Base-by-base conservation (phyloP, 1,140 invertebrate genomes). In the Microplitis demolitor region DNA sequence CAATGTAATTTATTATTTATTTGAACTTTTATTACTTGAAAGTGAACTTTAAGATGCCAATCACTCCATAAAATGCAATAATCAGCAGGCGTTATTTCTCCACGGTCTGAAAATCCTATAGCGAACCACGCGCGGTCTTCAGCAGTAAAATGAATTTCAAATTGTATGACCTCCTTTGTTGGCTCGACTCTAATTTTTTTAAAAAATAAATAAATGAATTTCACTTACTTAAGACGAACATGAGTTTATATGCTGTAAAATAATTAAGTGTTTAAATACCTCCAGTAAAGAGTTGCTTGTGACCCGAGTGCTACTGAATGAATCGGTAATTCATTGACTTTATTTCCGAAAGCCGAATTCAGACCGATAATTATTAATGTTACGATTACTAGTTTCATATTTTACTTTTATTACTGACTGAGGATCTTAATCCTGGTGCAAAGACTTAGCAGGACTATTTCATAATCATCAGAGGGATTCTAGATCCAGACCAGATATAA, bases 21-120 rank as follows among this genome's bases (percentile, higher is more conserved):
- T 66, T 31, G 62, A 70, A 45, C 72, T 39, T 31, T n/a, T 34
- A 13, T 69, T 81, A 94, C 94, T 89, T 94, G 89, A 78, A 94
- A 89, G 76, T 91, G 88, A 63, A 90, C 85, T 72, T 85, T 86
- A 33, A 89, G 88, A 74, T 89, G 90, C 87, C 90, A 91, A 80
- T 94, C 91, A 3, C 88, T 88, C 93, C 93, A 96, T 39, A 96
- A 88, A 9, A 98, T 83, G 78, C 96, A 97, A 72, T 96, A 91
- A 88, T 98, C 97, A 2, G 95, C 94, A 53, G 92, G 90, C 35
- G 89, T 89, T 0, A 90, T 69, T 51, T 93, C 89, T 4, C 97
- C 97, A 76, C 95, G 92, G 81, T 97, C 92, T 0, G 97, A 98
- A 87, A 98, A 98, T 39, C 97, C 97, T 63, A 98, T 79, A 3